Conservation (phyloP, 2,797 vertebrate genomes). For the Enteromius trimaculatus region DNA sequence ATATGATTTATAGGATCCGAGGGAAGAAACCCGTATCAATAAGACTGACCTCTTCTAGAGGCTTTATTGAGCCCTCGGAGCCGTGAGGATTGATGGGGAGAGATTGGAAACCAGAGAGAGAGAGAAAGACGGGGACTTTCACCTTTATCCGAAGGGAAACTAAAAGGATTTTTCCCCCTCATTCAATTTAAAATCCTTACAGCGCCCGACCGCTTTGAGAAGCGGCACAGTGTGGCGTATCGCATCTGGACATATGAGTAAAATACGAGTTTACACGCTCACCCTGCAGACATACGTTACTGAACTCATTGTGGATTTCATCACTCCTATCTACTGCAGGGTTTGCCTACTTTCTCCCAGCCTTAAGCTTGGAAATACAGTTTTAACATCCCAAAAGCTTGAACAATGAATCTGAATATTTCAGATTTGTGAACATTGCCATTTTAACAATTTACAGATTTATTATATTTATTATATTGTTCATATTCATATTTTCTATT, state of each 20-base stretch:
- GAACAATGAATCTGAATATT: neutral
- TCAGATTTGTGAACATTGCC: neutral
- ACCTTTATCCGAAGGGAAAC: constrained; percentile 20
- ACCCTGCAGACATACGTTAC: neutral
- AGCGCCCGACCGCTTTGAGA: neutral
- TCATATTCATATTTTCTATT: too few species aligned
- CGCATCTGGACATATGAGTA: neutral
- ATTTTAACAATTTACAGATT: neutral
- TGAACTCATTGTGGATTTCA: neutral
- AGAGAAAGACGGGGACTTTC: neutral
- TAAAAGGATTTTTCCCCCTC: constrained; percentile 17
- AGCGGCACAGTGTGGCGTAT: neutral
- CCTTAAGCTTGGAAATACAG: neutral
- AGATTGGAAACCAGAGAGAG: constrained; percentile 13
- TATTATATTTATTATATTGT: too few species aligned
- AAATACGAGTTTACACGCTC: neutral
- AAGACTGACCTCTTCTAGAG: constrained; percentile 49
- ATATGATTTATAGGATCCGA: constrained; percentile 54
- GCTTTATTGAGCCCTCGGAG: constrained; percentile 41
- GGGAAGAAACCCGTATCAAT: constrained; percentile 47
- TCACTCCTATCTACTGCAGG: neutral
- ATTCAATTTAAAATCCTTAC: constrained; percentile 7
- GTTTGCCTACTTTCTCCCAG: neutral
- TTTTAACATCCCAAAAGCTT: neutral
- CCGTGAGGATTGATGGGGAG: constrained; percentile 15